Conservation (phyloP, 1,140 invertebrate species). For the Drosophila orena region DNA sequence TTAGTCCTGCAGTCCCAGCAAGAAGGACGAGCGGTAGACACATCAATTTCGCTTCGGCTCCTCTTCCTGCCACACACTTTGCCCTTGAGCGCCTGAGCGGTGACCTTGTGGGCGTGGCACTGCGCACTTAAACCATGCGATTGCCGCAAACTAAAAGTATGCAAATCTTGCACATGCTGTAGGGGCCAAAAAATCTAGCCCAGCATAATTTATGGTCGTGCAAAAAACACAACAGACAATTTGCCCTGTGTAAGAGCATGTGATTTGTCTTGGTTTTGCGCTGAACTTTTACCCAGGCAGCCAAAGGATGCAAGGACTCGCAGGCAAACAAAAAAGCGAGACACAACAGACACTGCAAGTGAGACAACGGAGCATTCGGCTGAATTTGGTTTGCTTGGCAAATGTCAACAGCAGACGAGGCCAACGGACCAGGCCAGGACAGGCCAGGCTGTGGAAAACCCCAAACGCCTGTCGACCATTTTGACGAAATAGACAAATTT, state of each 20-base stretch:
- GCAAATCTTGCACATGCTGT: constrained; percentile 70
- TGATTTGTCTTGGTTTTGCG: constrained; percentile 78
- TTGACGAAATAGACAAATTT: constrained; percentile 84
- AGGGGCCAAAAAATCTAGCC: not conserved
- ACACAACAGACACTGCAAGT: constrained; percentile 16
- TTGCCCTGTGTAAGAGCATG: constrained; percentile 78
- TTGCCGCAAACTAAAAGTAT: constrained; percentile 56
- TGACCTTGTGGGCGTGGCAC: constrained; percentile 64
- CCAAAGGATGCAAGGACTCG: constrained; percentile 1
- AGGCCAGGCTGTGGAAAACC: constrained; percentile 18
- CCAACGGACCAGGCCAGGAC: too few species aligned
- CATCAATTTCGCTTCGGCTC: constrained; percentile 22
- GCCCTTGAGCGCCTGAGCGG: constrained; percentile 71
- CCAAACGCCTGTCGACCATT: constrained; percentile 77
- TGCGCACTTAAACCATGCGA: constrained; percentile 24
- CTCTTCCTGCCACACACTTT: constrained; percentile 16
- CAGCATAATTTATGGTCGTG: constrained; percentile 73
- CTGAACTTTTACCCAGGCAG: constrained; percentile 55
- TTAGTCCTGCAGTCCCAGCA: constrained; percentile 34
- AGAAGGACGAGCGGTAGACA: constrained; percentile 13
- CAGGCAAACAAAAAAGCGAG: constrained; percentile 10
- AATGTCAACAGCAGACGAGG: constrained; percentile 79
- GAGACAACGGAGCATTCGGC: constrained; percentile 16
- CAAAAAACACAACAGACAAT: constrained; percentile 73
- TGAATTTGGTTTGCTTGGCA: constrained; percentile 55